phyloP scores from a whole-genome alignment of 2,797 vertebrate species.

The Selene dorsalis region DNA sequence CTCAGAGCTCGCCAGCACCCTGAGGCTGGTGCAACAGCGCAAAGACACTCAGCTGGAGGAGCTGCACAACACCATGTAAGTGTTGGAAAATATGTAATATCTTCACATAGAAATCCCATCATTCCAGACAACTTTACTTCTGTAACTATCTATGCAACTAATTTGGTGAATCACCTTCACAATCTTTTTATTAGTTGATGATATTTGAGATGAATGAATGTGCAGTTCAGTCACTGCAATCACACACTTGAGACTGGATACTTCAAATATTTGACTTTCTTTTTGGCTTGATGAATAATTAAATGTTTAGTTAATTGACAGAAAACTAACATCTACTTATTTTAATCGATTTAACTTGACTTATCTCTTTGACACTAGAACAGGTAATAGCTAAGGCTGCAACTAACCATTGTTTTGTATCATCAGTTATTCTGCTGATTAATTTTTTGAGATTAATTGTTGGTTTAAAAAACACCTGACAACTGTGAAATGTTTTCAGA shows the following conservation, averaged over 20 bases:
- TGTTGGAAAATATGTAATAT: not conserved
- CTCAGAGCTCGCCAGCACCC: constrained; percentile 68
- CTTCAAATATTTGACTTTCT: not conserved
- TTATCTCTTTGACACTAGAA: not conserved
- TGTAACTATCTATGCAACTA: not conserved
- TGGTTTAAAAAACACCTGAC: not conserved
- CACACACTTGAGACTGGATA: not conserved
- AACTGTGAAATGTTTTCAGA: not conserved
- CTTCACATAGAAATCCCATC: not conserved
- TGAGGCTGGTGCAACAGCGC: constrained; percentile 61
- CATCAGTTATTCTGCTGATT: not conserved
- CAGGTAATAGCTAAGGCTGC: not conserved
- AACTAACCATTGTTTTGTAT: not conserved
- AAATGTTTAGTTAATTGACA: not conserved
- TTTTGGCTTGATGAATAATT: not conserved
- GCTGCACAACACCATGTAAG: constrained; percentile 78
- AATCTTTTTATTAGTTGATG: not conserved
- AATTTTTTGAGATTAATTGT: not conserved
- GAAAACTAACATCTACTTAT: not conserved
- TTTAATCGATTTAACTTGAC: not conserved
- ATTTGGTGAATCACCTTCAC: not conserved
- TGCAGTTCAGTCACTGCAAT: not conserved
- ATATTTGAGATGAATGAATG: not conserved
- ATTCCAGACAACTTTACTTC: not conserved
- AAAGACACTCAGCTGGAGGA: constrained; percentile 71